Base-by-base conservation (phyloP, 2,113 vertebrate species). In the Aspidoscelis tigris region DNA sequence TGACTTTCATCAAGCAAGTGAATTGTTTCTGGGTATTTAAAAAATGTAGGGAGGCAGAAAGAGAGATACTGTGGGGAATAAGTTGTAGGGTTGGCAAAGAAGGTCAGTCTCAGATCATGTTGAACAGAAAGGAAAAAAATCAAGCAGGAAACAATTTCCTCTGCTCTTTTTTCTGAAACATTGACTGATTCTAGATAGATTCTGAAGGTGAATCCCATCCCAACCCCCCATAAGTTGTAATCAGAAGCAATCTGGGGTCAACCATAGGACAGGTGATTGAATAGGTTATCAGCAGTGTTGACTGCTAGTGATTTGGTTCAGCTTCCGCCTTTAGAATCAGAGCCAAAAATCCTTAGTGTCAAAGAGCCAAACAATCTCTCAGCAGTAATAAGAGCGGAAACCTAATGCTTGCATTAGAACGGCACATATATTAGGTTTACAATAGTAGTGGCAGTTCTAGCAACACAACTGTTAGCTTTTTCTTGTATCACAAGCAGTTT, bases 231-330 rank as follows among this genome's bases (percentile, higher is more conserved):
- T 82, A 65, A 84, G 80, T 86, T 93, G 80, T 92, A 88, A 90
- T 92, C 88, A 90, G 90, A 90, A 92, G 85, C 89, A 93, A 85
- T 2, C 84, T 82, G 86, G 87, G 91, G 90, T 93, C 90, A 94
- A 0, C 77, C 1, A 0, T 84, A 82, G 91, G 85, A 92, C 90
- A 92, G 78, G 83, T 81, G 84, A 91, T 83, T 91, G 90, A 88
- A 88, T 80, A 84, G 90, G 82, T 90, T 91, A 88, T 91, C 69
- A 26, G 84, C 78, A 68, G 73, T 8, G 81, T 77, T 24, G 0
- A 81, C 79, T 78, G 88, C 89, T 83, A 89, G 66, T 89, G 88
- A 91, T 91, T 87, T 88, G 87, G 68, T 88, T 93, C 92, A 89
- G 87, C 89, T 91, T 84, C 72, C 87, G 22, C 61, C 72, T 90